Conservation (phyloP, 2,888 invertebrate genomes). For the Calliopum simillimum region DNA sequence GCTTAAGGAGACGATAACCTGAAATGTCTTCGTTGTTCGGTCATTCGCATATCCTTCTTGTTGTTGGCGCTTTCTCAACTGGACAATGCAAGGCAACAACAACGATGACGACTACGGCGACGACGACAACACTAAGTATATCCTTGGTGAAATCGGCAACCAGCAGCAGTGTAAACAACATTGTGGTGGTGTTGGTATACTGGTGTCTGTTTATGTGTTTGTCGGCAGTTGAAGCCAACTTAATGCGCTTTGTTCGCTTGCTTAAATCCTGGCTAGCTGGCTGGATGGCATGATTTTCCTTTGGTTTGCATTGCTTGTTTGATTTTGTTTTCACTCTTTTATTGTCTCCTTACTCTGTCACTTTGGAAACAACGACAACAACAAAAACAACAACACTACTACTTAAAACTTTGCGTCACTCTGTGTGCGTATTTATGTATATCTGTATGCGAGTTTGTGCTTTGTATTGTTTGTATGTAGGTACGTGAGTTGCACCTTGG, state of each 20-base stretch:
- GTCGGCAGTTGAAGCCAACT: background rate
- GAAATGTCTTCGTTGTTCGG: conserved; percentile 57
- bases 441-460: conserved; percentile 37
- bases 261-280: too few species aligned
- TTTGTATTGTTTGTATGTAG: conserved; percentile 10
- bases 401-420: background rate
- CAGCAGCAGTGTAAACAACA: conserved; percentile 61
- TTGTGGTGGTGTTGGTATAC: conserved; percentile 35
- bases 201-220: conserved; percentile 9
- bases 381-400: too few species aligned
- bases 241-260: conserved; percentile 25
- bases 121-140: conserved; percentile 3
- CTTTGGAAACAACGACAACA: too few species aligned
- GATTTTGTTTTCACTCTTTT: too few species aligned
- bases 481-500: conserved; percentile 12
- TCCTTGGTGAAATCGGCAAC: conserved; percentile 10
- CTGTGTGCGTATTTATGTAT: background rate
- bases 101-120: background rate
- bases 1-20: conserved; percentile 46
- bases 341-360: conserved; percentile 7
- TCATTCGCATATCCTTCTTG: conserved; percentile 56
- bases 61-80: background rate
- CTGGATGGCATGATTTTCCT: too few species aligned
- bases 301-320: too few species aligned
- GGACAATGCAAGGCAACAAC: background rate